Evolutionary conservation across 1,140 invertebrate species (phyloP), one percentile per base, ranked within the genome.

Genomic region (Adelges cooleyi): DNA sequence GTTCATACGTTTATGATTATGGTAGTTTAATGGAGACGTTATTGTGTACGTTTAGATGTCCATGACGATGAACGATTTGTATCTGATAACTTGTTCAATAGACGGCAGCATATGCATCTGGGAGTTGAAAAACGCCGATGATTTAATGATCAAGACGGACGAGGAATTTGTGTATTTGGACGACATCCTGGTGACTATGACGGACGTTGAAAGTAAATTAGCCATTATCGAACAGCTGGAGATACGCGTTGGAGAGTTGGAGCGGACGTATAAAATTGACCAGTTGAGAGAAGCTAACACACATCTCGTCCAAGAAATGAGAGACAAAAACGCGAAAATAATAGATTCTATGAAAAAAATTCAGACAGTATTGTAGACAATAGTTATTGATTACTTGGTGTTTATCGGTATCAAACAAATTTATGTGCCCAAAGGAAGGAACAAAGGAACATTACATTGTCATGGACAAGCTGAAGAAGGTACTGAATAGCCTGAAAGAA

Each of bases 71-170:
- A 86, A 92, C 70, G 89, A 92, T 73, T 82, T 84, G 69, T 81
- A 80, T 36, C 71, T 94, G 25, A 80, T 94, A 36, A 86, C 86
- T 9, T 80, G 84, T 5, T 84, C 84, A 2, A 76, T 79, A 67
- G 87, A 89, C 72, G 85, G 89, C 0, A 84, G 84, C 0, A 79
- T 95, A 13, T 86, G 89, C 62, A 79, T 95, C 62, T 96, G 92
- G 92, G 84, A 84, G 71, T 73, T 95, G 22, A 77, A 81, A 2
- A 84, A 86, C 70, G 80, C 81, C 17, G 88, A 91, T 69, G 84
- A 83, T 1, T 67, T 50, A 13, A 59, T 9, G 17, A 8, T 17
- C 2, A 82, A 84, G 73, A 0, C 84, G 84, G 54, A 89, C 92
- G 69, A 77, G 80, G 66, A 73, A 79, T 15, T 78, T 80, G 44